Conservation (phyloP, 2,888 invertebrate genomes). For the Drosophila demipolita region DNA sequence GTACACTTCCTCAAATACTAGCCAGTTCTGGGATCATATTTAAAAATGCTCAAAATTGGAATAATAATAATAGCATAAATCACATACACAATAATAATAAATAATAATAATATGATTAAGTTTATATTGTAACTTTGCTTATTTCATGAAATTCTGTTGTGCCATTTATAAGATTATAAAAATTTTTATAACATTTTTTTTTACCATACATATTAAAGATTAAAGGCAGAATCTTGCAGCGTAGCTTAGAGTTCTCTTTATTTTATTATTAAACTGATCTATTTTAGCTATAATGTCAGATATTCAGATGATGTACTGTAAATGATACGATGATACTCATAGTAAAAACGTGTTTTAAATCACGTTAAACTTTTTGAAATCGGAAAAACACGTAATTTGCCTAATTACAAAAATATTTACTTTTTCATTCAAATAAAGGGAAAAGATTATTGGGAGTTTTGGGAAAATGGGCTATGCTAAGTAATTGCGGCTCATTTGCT, state of each 20-base stretch:
- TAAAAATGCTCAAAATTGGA: background rate
- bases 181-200: background rate
- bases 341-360: background rate
- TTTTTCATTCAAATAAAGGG: background rate
- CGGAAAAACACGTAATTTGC: background rate
- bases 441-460: background rate
- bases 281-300: background rate
- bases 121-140: background rate
- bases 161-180: background rate
- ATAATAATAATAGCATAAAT: too few relatives aligned
- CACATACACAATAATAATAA: too few relatives aligned
- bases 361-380: background rate
- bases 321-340: background rate
- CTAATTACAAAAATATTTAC: slow-evolving; percentile 3
- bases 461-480: slow-evolving; percentile 12
- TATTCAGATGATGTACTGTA: background rate
- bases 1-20: background rate
- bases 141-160: background rate
- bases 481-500: slow-evolving; percentile 64
- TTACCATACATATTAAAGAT: background rate
- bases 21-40: background rate
- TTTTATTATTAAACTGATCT: background rate
- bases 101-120: background rate
- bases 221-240: background rate
- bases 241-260: background rate